phyloP scores from a whole-genome alignment of 1,140 invertebrate species.

The Doryteuthis pealeii region DNA sequence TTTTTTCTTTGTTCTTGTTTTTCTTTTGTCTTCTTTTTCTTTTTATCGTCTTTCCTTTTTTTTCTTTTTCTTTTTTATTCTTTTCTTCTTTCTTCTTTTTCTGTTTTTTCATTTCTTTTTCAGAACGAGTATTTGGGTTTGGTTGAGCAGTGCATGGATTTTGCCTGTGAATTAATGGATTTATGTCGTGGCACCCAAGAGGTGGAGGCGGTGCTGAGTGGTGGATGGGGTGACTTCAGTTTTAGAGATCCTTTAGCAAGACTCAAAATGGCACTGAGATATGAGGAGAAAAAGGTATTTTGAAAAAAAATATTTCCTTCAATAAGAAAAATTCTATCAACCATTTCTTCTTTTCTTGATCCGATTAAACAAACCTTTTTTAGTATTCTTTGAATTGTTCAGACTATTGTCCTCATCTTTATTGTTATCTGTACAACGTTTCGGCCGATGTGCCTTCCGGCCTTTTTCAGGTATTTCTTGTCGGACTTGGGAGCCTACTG shows the following conservation, averaged over 20 bases:
- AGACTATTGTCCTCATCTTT: too few relatives aligned
- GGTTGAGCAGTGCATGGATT: conserved; percentile 63
- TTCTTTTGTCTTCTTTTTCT: conserved; percentile 20
- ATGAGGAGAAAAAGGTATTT: conserved; percentile 58
- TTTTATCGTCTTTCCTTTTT: conserved; percentile 23
- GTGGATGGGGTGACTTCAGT: conserved; percentile 34
- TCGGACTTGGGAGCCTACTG: too few relatives aligned
- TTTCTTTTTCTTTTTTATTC: conserved; percentile 8
- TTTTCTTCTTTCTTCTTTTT: too few relatives aligned
- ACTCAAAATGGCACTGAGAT: conserved; percentile 58
- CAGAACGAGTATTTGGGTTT: conserved; percentile 65
- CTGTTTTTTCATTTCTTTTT: too few relatives aligned
- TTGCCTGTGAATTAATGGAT: conserved; percentile 59
- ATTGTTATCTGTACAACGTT: too few relatives aligned
- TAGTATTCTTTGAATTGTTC: too few relatives aligned
- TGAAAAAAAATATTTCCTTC: neutral
- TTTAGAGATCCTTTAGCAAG: conserved; percentile 50
- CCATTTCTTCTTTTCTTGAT: too few relatives aligned
- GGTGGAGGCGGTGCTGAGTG: conserved; percentile 58
- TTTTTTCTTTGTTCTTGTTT: conserved; percentile 19
- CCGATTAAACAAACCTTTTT: too few relatives aligned
- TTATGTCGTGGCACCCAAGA: conserved; percentile 59
- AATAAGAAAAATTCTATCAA: neutral
- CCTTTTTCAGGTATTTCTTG: too few relatives aligned
- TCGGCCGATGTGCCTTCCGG: too few relatives aligned